Base-by-base conservation (phyloP, 2,113 vertebrate genomes). In the Pomatorhinus ruficollis region DNA sequence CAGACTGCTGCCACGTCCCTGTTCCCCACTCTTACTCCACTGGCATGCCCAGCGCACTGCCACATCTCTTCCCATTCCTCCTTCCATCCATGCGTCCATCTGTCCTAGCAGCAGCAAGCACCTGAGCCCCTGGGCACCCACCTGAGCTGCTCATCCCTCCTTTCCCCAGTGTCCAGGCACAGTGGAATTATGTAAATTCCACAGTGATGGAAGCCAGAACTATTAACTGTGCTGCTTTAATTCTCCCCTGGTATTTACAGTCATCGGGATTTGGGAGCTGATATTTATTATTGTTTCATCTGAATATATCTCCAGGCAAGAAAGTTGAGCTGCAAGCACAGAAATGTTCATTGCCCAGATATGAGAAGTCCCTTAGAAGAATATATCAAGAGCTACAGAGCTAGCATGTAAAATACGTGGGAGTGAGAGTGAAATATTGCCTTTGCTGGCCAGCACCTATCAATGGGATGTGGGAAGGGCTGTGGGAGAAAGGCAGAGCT, bases 1-100 rank as follows among this genome's bases (percentile, higher is more conserved):
- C 31, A 59, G 50, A 24, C 77, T 44, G 57, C 47, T 57, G 83
- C n/a, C 37, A 52, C 44, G 15, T 53, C 18, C 54, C 75, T 7
- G 3, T 23, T 33, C 39, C 56, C 31, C 8, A 3, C 8, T 63
- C 42, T 27, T 14, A 11, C 12, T 4, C 35, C 4, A 0, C 33
- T 9, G 24, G 35, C 23, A 35, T 2, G 2, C 52, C 40, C 53
- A 30, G 8, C 5, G 2, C 11, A 10, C 31, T 45, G 44, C n/a
- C n/a, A n/a, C 10, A 1, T 37, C 65, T 33, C 56, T 56, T 59
- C 30, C 45, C 2, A 1, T 3, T 15, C 16, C 22, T 87, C 59
- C n/a, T 60, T 77, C 53, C 37, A 30, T 42, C 27, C n/a, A 0
- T 35, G 68, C 31, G 10, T 61, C 27, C 27, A 0, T 68, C 59